phyloP scores from a whole-genome alignment of 2,888 invertebrate species.

The Tetheella fluctuosa region DNA sequence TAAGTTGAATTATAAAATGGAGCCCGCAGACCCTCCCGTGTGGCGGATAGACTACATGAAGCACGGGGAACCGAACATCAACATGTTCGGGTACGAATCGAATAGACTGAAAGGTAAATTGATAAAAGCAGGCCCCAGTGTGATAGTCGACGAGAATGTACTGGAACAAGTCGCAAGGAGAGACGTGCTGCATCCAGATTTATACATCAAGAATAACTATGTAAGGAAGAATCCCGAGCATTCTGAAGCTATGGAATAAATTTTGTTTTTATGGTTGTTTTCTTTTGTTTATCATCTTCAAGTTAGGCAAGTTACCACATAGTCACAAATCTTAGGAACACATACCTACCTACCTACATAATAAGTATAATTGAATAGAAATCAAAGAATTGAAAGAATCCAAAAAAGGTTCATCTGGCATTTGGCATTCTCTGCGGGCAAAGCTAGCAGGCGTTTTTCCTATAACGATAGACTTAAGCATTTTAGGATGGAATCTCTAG shows the following conservation, averaged over 20 bases:
- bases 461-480: too few relatives aligned
- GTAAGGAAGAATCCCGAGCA: constrained; percentile 46
- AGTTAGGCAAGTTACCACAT: too few relatives aligned
- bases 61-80: constrained; percentile 66
- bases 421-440: too few relatives aligned
- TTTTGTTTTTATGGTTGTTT: background rate
- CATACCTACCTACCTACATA: too few relatives aligned
- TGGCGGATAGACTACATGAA: constrained; percentile 77
- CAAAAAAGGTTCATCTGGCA: too few relatives aligned
- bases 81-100: constrained; percentile 50
- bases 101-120: constrained; percentile 57
- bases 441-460: too few relatives aligned
- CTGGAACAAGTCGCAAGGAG: constrained; percentile 50
- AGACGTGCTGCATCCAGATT: constrained; percentile 68
- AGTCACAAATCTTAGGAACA: too few relatives aligned
- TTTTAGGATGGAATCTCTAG: too few relatives aligned
- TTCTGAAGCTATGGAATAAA: constrained; percentile 45
- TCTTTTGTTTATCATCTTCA: too few relatives aligned
- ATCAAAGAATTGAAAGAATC: too few relatives aligned
- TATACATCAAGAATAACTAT: constrained; percentile 70
- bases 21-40: constrained; percentile 54
- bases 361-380: too few relatives aligned
- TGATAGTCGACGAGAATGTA: constrained; percentile 48
- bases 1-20: constrained; percentile 48
- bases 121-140: constrained; percentile 54